A percentile compares a stretch with the other conserved stretches of the same genome.
phyloP scores from a whole-genome alignment of 2,113 vertebrate genomes.

The Enhydra lutris region DNA sequence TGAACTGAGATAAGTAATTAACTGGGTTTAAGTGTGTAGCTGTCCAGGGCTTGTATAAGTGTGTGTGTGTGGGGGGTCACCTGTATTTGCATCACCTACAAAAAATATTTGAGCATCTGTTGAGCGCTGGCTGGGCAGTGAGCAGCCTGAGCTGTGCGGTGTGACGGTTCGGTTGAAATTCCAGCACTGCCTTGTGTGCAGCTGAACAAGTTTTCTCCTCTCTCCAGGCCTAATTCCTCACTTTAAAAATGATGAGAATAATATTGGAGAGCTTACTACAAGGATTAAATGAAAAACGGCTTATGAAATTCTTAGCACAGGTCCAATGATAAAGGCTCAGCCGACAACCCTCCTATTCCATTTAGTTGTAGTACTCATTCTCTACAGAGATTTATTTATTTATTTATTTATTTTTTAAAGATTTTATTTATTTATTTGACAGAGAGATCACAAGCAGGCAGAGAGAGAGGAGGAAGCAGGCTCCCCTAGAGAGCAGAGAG shows the following conservation, averaged over 20 bases:
- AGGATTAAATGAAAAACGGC: neutral
- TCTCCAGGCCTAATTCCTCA: neutral
- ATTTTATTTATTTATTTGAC: no score
- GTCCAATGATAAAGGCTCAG: neutral
- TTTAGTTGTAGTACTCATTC: neutral
- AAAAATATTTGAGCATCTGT: neutral
- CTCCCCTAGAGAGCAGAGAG: no score
- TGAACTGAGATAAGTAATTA: slow-evolving; percentile 33
- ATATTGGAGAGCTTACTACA: neutral
- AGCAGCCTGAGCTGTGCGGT: neutral
- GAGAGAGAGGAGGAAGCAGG: no score
- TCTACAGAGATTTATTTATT: neutral
- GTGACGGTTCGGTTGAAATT: neutral
- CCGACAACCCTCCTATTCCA: neutral
- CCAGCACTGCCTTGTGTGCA: neutral
- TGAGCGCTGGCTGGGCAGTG: neutral
- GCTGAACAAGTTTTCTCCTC: neutral
- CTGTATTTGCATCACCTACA: neutral
- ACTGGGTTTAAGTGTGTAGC: neutral
- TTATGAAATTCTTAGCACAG: neutral
- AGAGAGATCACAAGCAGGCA: no score
- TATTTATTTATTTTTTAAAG: no score
- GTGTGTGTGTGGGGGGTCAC: neutral
- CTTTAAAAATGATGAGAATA: slow-evolving; percentile 16
- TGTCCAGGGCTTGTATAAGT: neutral